Base-by-base conservation (phyloP, 2,888 invertebrate species). In the Pyralis farinalis region DNA sequence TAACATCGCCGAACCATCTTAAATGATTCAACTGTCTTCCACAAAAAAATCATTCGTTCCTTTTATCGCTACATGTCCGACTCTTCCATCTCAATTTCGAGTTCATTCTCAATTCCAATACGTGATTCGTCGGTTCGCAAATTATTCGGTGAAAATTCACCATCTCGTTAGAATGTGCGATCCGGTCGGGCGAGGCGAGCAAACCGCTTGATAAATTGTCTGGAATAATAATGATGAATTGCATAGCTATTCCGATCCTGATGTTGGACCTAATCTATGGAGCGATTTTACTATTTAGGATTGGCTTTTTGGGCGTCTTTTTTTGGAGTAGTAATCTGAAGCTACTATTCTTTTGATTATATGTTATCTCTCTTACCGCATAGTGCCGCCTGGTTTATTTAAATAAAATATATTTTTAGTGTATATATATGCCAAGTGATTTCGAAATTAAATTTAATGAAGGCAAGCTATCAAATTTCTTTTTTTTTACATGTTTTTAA, bases 181-280 rank as follows among this genome's bases (percentile, higher is more conserved):
- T 76, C 74, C 83, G 71, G 75, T 71, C 76, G 80, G 68, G 79
- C 67, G 77, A 72, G 69, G 77, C 82, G 82, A 82, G 81, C 88
- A 83, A 85, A 86, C 86, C 87, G 85, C 85, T 86, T 87, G 88
- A 88, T 87, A 88, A 88, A 88, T 88, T 86, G 88, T 85, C 86
- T 84, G 88, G 88, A 88, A 88, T 88, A 88, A 88, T 87, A 88
- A 88, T 88, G 88, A 88, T 88, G 86, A 86, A 88, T 88, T 87
- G 87, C 87, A 85, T 16, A 16, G 82, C 87, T 85, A 82, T 75
- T 64, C 67, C 71, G 75, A 69, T 75, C 70, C 72, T 65, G 65
- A 73, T 80, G 78, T 77, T 75, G 65, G 71, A 76, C 75, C 78
- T 79, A 82, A 80, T 80, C 79, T 80, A 75, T 75, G 71, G 66